These are phyloP conservation scores for Ptychoptera albimana DNA, from an alignment of 2,888 invertebrate genomes.

Conservation along the genomic window DNA sequence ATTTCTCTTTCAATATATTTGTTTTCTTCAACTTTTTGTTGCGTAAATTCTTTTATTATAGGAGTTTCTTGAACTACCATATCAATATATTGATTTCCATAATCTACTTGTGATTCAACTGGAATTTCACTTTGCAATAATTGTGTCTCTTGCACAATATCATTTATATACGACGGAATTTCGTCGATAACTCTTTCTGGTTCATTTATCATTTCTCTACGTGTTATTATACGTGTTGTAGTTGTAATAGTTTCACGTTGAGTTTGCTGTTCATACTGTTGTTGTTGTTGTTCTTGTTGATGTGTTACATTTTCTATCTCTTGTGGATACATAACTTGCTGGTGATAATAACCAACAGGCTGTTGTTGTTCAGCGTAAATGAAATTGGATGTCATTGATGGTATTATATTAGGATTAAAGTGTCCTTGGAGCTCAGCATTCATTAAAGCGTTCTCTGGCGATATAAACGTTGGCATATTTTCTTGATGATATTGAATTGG, in stretches of 20 bases:
- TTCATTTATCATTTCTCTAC: not conserved
- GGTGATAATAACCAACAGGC: not conserved
- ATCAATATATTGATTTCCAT: not conserved
- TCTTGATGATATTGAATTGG: conserved; percentile 3
- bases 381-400: conserved; percentile 4
- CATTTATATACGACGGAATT: not conserved
- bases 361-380: conserved; percentile 13
- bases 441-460: not conserved
- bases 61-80: not conserved
- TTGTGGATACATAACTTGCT: not conserved
- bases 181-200: not conserved
- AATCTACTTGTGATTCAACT: not conserved
- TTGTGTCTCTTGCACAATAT: not conserved
- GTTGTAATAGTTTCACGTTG: conserved; percentile 9
- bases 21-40: not conserved
- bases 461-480: not conserved
- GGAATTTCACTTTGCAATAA: too few species aligned
- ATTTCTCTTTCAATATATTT: not conserved
- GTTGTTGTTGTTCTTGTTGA: conserved; percentile 9
- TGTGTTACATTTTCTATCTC: conserved; percentile 4
- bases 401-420: not conserved
- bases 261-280: conserved; percentile 9
- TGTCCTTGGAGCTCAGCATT: not conserved
- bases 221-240: conserved; percentile 8
- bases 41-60: not conserved